Evolutionary conservation across 2,113 vertebrate genomes (phyloP).

Genomic region (Merops nubicus): DNA sequence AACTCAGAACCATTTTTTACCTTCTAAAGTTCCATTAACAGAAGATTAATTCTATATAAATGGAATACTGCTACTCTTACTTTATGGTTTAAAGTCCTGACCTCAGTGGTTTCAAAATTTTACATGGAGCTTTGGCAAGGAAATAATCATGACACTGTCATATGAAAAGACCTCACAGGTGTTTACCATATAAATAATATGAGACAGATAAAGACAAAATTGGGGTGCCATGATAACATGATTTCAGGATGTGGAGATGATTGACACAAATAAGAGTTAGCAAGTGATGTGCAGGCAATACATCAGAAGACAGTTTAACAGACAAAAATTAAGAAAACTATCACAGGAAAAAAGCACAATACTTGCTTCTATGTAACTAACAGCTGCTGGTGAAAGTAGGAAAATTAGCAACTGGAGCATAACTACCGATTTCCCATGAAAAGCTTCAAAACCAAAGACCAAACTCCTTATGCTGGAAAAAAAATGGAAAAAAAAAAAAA

Average conservation of each 20-base stretch:
- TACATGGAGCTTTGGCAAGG: neutral
- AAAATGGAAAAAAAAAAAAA: neutral
- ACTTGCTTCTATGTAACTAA: neutral
- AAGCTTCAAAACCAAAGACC: neutral
- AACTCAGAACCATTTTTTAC: neutral
- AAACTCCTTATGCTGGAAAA: neutral
- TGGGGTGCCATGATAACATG: rapidly evolving
- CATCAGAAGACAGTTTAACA: neutral
- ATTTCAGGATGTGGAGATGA: neutral
- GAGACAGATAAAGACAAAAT: neutral
- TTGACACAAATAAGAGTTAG: neutral
- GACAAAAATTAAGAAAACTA: neutral
- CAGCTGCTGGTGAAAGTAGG: neutral
- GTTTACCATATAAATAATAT: neutral
- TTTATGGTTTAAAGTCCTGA: neutral
- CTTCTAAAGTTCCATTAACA: neutral
- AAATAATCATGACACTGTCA: neutral
- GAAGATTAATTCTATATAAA: neutral
- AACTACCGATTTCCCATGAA: neutral
- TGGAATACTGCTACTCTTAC: neutral
- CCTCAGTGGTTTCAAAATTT: neutral
- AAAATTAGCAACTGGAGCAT: neutral
- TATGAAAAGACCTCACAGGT: neutral
- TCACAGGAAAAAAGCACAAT: neutral
- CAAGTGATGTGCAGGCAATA: neutral